Evolutionary conservation across 2,888 invertebrate genomes (phyloP).

Genomic region (Drosophila affinis): DNA sequence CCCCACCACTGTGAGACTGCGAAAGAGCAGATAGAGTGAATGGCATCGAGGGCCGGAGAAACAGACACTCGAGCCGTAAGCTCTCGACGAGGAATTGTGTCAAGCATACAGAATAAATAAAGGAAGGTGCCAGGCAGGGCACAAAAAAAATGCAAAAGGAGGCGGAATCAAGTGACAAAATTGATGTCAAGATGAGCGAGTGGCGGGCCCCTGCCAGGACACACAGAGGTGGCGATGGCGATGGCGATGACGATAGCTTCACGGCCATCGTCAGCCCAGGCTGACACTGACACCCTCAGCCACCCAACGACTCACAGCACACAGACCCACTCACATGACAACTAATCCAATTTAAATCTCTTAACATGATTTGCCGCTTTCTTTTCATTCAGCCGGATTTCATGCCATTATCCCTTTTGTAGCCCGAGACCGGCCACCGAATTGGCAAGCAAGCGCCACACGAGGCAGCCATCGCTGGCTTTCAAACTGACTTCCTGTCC

Average conservation of each 20-base stretch:
- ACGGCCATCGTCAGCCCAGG: slow-evolving; percentile 58
- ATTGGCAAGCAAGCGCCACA: slow-evolving; percentile 60
- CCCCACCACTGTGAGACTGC: slow-evolving; percentile 43
- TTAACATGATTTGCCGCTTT: slow-evolving; percentile 81
- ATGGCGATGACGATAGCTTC: slow-evolving; percentile 36
- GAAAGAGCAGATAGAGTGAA: slow-evolving; percentile 72
- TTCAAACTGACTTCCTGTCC: slow-evolving; percentile 75
- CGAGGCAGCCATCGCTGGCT: slow-evolving; percentile 26
- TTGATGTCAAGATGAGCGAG: slow-evolving; percentile 72
- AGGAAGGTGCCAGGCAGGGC: slow-evolving; percentile 13
- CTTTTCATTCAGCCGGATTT: slow-evolving; percentile 79
- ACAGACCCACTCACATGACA: slow-evolving; percentile 53
- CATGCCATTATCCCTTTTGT: slow-evolving; percentile 75
- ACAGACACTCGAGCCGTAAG: slow-evolving; percentile 52
- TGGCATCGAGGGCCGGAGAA: slow-evolving; percentile 66
- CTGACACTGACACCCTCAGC: slow-evolving; percentile 26
- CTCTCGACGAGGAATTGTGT: slow-evolving; percentile 70
- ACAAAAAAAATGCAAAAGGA: slow-evolving; percentile 29
- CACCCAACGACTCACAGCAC: background rate
- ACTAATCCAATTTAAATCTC: slow-evolving; percentile 81
- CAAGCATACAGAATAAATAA: slow-evolving; percentile 70
- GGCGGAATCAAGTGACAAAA: slow-evolving; percentile 65
- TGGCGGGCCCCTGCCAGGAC: slow-evolving; percentile 31
- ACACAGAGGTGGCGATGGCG: slow-evolving; percentile 28
- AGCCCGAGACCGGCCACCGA: slow-evolving; percentile 54